Base-by-base conservation (phyloP, 2,888 invertebrate species). In the Stenoptilia bipunctidactyla region DNA sequence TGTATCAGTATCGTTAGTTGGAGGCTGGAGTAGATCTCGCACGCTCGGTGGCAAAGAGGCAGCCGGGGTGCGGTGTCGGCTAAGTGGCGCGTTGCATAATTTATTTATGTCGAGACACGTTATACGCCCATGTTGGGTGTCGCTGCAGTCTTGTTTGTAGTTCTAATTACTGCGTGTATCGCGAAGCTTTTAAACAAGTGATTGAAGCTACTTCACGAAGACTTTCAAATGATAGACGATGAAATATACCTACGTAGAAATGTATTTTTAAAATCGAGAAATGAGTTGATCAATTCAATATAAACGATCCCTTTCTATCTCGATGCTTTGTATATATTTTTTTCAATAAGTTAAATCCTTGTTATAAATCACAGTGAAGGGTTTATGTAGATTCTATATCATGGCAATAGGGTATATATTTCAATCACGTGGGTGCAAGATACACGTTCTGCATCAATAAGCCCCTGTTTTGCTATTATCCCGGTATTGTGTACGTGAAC, bases 71-170 rank as follows among this genome's bases (percentile, higher is more conserved):
- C 56, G 47, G 56, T 58, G 58, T 53, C 56, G 61, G 20, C 61
- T 69, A 72, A 74, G 69, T 71, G 69, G 63, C 60, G 67, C 60
- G 61, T 64, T 75, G 72, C 71, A 80, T 79, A 76, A 77, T 74
- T 72, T 73, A 79, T 75, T 73, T 79, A 79, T 80, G 77, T 75
- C 55, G 55, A 61, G 66, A 65, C 80, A 77, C 79, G 80, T 69
- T 62, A 30, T 10, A 66, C 62, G 58, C 65, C 61, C 71, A 62
- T 56, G 66, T 64, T 58, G 62, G 55, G 53, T 53, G 55, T 53
- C 57, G 56, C 58, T 48, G 51, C 58, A 55, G 53, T 52, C 53
- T 51, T 53, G 56, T 56, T 57, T 30, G 30, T 20, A 3, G 20
- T 34, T 42, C 57, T 60, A 62, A 62, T 63, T 62, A 65, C 59